phyloP scores from a whole-genome alignment of 1,140 invertebrate genomes.

The Scaptomyza hsui region DNA sequence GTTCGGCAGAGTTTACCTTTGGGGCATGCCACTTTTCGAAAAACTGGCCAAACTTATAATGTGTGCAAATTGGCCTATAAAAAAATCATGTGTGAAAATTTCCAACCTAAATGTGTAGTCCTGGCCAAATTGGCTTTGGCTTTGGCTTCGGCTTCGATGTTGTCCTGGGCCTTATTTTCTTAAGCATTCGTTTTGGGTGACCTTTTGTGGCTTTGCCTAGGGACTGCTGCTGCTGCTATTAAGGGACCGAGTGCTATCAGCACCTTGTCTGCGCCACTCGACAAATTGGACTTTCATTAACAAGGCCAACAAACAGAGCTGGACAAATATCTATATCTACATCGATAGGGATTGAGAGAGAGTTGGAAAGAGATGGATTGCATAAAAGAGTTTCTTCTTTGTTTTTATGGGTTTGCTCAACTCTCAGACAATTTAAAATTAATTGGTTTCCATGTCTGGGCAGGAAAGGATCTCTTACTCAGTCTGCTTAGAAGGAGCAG shows the following conservation, averaged over 20 bases:
- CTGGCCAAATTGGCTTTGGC: constrained; percentile 4
- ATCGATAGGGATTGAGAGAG: neutral
- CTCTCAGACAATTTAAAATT: constrained; percentile 78
- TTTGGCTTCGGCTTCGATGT: neutral
- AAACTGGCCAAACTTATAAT: constrained; percentile 61
- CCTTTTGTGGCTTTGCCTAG: constrained; percentile 35
- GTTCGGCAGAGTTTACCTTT: constrained; percentile 32
- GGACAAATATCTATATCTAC: constrained; percentile 21
- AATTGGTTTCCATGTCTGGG: constrained; percentile 76
- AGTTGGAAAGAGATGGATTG: neutral
- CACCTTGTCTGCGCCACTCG: constrained; percentile 50
- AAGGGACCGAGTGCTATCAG: constrained; percentile 62
- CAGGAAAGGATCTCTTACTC: constrained; percentile 4
- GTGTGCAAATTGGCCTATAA: constrained; percentile 78
- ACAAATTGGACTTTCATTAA: constrained; percentile 50
- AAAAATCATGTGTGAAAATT: constrained; percentile 78
- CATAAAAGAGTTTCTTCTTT: constrained; percentile 25
- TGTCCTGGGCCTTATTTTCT: constrained; percentile 20
- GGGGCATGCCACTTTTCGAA: constrained; percentile 31
- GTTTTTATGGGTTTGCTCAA: constrained; percentile 40
- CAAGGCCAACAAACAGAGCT: constrained; percentile 41
- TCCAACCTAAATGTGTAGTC: constrained; percentile 15
- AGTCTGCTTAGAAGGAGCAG: constrained; percentile 31
- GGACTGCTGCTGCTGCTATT: constrained; percentile 54
- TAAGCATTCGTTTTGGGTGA: constrained; percentile 18